Evolutionary conservation across 2,888 invertebrate species (phyloP).

Genomic region (Chymomyza amoena): DNA sequence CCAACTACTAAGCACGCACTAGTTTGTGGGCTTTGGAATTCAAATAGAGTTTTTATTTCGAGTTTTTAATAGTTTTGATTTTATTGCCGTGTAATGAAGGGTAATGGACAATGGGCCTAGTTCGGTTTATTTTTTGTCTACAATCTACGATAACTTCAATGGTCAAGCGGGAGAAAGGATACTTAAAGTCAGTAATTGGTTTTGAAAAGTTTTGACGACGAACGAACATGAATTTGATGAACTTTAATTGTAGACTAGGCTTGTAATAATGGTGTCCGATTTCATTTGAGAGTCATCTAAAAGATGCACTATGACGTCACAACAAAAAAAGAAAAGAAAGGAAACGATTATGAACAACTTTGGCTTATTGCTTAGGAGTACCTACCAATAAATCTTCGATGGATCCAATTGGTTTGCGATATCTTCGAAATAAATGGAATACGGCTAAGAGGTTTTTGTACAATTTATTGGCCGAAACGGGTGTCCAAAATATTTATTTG

Average conservation of each 20-base stretch:
- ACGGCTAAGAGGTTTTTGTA: too few species aligned
- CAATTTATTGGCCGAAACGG: too few species aligned
- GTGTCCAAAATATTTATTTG: too few species aligned
- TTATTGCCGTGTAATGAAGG: slow-evolving; percentile 67
- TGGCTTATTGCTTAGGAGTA: too few species aligned
- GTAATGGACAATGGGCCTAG: background rate
- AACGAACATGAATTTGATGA: too few species aligned
- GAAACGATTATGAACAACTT: too few species aligned
- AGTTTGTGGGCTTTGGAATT: slow-evolving; percentile 58
- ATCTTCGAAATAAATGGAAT: too few species aligned
- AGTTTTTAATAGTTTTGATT: slow-evolving; percentile 45
- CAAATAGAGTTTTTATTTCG: slow-evolving; percentile 55
- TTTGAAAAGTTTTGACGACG: too few species aligned
- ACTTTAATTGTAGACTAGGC: background rate
- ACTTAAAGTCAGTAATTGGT: background rate
- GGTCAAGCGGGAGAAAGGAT: background rate
- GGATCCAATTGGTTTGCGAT: too few species aligned
- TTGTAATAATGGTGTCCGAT: background rate
- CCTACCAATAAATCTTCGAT: too few species aligned
- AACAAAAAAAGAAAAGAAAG: too few species aligned
- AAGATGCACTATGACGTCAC: too few species aligned
- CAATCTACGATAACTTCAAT: background rate
- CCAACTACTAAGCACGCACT: slow-evolving; percentile 61
- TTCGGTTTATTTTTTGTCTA: background rate
- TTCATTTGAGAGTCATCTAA: background rate